Conservation (phyloP, 2,113 vertebrate genomes). For the Ictalurus punctatus region DNA sequence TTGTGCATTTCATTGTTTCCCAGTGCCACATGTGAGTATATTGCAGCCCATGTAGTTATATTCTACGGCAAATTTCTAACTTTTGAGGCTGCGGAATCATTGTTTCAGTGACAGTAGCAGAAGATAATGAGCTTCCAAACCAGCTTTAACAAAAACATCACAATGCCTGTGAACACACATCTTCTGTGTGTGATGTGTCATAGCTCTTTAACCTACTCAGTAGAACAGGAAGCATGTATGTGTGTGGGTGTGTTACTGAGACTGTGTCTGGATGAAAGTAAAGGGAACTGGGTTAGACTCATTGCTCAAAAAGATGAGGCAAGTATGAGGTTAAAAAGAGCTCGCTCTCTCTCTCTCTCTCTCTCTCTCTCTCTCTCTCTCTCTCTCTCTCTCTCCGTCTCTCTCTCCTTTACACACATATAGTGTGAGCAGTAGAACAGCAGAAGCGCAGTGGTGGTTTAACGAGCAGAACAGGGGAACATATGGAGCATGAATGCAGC, state of each 20-base stretch:
- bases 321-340: slow-evolving; percentile 37
- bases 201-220: background rate
- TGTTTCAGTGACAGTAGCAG: background rate
- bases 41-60: background rate
- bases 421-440: slow-evolving; percentile 27
- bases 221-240: background rate
- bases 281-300: slow-evolving; percentile 13
- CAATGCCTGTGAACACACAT: background rate
- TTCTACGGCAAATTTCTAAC: background rate
- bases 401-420: slow-evolving; percentile 8
- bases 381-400: background rate
- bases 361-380: background rate
- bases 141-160: slow-evolving; percentile 9
- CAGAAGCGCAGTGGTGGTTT: slow-evolving; percentile 50
- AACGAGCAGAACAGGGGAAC: slow-evolving; percentile 48
- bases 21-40: background rate
- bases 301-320: slow-evolving; percentile 23
- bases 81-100: background rate
- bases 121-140: background rate
- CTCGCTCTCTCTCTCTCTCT: background rate
- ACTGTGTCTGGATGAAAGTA: background rate
- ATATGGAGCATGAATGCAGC: slow-evolving; percentile 52
- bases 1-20: background rate
- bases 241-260: slow-evolving; percentile 14
- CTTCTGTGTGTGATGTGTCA: slow-evolving; percentile 31